These are phyloP conservation scores for Calidris pugnax DNA, from an alignment of 2,113 vertebrate species.

Conservation along the genomic window DNA sequence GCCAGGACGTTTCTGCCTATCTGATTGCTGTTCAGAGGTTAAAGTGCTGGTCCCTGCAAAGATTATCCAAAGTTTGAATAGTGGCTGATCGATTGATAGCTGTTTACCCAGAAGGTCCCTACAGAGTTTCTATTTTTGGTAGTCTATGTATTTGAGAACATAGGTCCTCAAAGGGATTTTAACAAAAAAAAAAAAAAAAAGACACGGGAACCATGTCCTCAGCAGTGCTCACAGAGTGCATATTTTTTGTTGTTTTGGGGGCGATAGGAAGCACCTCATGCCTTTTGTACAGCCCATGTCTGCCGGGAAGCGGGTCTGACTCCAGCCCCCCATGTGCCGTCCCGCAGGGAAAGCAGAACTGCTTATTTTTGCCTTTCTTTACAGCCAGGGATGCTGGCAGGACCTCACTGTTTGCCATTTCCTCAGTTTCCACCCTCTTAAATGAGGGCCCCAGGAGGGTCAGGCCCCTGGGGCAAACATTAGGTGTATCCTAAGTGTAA, in stretches of 20 bases:
- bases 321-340: accelerated
- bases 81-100: not conserved
- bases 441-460: accelerated
- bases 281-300: accelerated
- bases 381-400: not conserved
- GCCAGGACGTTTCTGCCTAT: conserved; percentile 21
- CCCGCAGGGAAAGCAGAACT: not conserved
- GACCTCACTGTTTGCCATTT: not conserved
- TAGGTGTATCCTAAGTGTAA: not conserved
- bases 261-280: accelerated
- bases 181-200: not conserved
- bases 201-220: not conserved
- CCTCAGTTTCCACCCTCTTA: not conserved
- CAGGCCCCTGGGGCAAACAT: not conserved
- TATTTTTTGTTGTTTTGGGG: not conserved
- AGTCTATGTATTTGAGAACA: not conserved
- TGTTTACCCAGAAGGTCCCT: not conserved
- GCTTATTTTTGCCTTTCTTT: not conserved
- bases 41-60: conserved; percentile 19
- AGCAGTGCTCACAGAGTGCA: not conserved
- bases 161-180: not conserved
- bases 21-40: conserved; percentile 28
- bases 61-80: conserved; percentile 45
- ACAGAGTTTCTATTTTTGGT: conserved; percentile 11
- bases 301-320: not conserved